Percentiles rank a stretch among this genome's conserved stretches.
phyloP scores from a whole-genome alignment of 2,113 vertebrate species.

The Pseudorasbora parva region DNA sequence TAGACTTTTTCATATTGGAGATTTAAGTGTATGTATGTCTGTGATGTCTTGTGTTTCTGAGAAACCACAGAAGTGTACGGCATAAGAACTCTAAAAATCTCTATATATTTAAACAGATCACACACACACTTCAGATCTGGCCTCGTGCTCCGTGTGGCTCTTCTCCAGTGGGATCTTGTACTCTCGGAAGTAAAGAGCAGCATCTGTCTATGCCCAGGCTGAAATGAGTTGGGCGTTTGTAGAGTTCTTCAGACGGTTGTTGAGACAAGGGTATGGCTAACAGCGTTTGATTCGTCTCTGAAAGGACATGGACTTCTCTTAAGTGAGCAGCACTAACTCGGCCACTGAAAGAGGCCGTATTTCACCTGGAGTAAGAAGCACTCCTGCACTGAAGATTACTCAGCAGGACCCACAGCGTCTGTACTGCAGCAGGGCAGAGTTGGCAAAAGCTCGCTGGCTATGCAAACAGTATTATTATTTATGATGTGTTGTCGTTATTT shows the following conservation, averaged over 20 bases:
- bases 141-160: neutral
- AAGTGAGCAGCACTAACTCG: neutral
- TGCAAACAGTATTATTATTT: neutral
- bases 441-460: too few species aligned
- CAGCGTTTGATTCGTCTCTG: slow-evolving; percentile 6
- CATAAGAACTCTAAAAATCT: slow-evolving; percentile 3
- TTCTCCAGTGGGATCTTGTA: slow-evolving; percentile 23
- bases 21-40: neutral
- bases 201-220: slow-evolving; percentile 12
- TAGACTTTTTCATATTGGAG: neutral
- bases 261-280: slow-evolving; percentile 27
- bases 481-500: neutral
- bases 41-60: neutral
- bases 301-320: neutral
- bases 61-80: neutral
- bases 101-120: neutral
- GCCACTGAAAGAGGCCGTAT: neutral
- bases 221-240: slow-evolving; percentile 35
- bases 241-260: slow-evolving; percentile 30
- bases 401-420: neutral
- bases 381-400: slow-evolving; percentile 15
- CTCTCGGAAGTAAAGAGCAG: slow-evolving; percentile 28
- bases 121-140: slow-evolving; percentile 34
- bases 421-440: neutral
- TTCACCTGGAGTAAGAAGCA: slow-evolving; percentile 1